phyloP scores from a whole-genome alignment of 2,888 invertebrate genomes.

The Pilophorus perplexus region DNA sequence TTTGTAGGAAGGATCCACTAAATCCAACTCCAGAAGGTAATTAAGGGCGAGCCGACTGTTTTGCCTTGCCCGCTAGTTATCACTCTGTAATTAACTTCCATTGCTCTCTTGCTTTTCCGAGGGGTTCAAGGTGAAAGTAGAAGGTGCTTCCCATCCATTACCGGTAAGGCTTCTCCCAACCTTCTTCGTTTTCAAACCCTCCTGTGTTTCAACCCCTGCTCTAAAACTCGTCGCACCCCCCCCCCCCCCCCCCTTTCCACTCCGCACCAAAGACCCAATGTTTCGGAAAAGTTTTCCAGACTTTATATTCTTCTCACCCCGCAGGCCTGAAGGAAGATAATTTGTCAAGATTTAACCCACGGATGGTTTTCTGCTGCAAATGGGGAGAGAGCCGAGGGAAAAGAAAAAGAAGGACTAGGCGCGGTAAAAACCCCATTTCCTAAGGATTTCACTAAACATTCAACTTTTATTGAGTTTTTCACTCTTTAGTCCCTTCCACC shows the following conservation, averaged over 20 bases:
- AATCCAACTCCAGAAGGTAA: constrained; percentile 32
- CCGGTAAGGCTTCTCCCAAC: constrained; percentile 1
- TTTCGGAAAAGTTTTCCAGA: constrained; percentile 34
- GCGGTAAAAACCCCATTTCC: constrained; percentile 21
- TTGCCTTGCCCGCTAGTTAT: constrained; percentile 32
- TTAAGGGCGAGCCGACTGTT: constrained; percentile 33
- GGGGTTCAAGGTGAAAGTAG: constrained; percentile 20
- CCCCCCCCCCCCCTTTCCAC: not conserved
- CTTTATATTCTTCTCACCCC: constrained; percentile 24
- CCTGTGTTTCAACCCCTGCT: constrained; percentile 7
- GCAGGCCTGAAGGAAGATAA: constrained; percentile 24
- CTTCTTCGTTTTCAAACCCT: constrained; percentile 5
- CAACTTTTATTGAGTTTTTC: constrained; percentile 34
- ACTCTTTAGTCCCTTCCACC: constrained; percentile 9
- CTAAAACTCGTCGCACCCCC: constrained; percentile 16
- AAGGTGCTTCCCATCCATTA: constrained; percentile 37
- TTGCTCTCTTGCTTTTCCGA: constrained; percentile 26
- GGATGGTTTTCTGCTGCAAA: constrained; percentile 26
- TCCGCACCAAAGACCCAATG: constrained; percentile 19
- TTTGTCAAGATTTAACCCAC: constrained; percentile 36
- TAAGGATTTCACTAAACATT: constrained; percentile 33
- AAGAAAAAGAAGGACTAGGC: not conserved
- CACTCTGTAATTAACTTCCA: constrained; percentile 35
- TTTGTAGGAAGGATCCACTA: constrained; percentile 14
- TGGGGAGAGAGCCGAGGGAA: constrained; percentile 1